These are phyloP conservation scores for Halcyon malimbica DNA, from an alignment of 2,113 vertebrate species.

Conservation along the genomic window DNA sequence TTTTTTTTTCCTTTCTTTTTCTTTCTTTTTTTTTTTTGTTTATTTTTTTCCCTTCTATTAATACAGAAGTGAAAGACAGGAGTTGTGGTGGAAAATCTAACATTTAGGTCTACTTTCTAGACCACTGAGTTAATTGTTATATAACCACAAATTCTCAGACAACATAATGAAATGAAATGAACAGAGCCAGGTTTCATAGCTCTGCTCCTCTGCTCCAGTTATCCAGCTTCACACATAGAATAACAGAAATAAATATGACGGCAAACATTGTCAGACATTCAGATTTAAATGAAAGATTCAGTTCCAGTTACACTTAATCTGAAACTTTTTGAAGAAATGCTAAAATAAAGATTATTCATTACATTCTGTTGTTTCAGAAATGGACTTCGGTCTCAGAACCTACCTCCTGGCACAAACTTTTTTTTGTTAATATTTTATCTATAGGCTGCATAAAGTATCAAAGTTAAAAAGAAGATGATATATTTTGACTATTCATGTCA, in stretches of 20 bases:
- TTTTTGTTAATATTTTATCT: neutral
- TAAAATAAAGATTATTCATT: neutral
- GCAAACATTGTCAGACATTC: neutral
- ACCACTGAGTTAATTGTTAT: neutral
- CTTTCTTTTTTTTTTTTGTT: too few relatives aligned
- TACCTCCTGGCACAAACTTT: neutral
- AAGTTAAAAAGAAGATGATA: neutral
- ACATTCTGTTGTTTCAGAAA: neutral
- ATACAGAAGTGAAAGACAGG: neutral
- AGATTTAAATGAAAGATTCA: neutral
- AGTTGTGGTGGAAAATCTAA: neutral
- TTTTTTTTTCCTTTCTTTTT: too few relatives aligned
- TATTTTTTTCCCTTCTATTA: neutral
- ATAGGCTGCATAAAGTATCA: neutral
- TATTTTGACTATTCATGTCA: neutral
- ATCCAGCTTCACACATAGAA: neutral
- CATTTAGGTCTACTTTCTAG: neutral
- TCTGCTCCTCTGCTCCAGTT: neutral
- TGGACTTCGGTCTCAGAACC: neutral
- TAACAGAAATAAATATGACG: neutral
- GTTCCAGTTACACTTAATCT: neutral
- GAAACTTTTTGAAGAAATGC: neutral
- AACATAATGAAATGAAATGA: neutral
- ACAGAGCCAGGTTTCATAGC: neutral
- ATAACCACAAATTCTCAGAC: neutral